phyloP scores from a whole-genome alignment of 2,888 invertebrate species.

The Tetragonula carbonaria region DNA sequence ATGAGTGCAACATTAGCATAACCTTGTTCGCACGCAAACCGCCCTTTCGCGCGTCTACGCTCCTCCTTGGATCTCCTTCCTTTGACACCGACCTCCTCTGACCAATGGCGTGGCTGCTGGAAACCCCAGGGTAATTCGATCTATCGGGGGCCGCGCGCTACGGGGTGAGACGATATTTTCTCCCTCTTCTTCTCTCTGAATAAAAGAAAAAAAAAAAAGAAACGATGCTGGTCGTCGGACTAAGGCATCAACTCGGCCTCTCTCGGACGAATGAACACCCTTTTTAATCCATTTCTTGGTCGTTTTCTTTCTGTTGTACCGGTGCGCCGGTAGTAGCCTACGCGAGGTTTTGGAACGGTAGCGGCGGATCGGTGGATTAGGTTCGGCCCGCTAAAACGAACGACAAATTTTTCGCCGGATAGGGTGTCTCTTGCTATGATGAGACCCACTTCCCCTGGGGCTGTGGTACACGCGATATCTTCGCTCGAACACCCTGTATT shows the following conservation, averaged over 20 bases:
- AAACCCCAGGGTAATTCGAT: constrained; percentile 74
- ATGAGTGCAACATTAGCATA: constrained; percentile 74
- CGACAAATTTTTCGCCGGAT: constrained; percentile 66
- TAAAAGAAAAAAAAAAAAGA: constrained; percentile 45
- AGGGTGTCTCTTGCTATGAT: constrained; percentile 67
- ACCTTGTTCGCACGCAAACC: constrained; percentile 74
- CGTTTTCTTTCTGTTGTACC: constrained; percentile 31
- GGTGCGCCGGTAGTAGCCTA: not conserved
- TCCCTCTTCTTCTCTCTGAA: not conserved
- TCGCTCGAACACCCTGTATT: constrained; percentile 72
- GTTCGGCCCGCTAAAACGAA: constrained; percentile 60
- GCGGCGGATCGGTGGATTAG: constrained; percentile 70
- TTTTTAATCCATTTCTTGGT: constrained; percentile 55
- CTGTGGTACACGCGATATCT: constrained; percentile 46
- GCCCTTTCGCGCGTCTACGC: constrained; percentile 58
- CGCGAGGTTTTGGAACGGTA: constrained; percentile 67
- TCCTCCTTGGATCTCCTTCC: constrained; percentile 68
- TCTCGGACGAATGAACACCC: constrained; percentile 62
- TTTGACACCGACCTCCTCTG: constrained; percentile 67
- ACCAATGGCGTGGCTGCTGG: constrained; percentile 65
- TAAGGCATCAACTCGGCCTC: not conserved
- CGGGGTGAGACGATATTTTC: constrained; percentile 64
- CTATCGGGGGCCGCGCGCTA: constrained; percentile 59
- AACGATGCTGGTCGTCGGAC: constrained; percentile 54
- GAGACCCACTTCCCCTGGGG: constrained; percentile 48